A percentile compares a stretch with the other conserved stretches of the same genome.
Conservation (phyloP, 2,797 vertebrate species). For the Borostomias antarcticus region DNA sequence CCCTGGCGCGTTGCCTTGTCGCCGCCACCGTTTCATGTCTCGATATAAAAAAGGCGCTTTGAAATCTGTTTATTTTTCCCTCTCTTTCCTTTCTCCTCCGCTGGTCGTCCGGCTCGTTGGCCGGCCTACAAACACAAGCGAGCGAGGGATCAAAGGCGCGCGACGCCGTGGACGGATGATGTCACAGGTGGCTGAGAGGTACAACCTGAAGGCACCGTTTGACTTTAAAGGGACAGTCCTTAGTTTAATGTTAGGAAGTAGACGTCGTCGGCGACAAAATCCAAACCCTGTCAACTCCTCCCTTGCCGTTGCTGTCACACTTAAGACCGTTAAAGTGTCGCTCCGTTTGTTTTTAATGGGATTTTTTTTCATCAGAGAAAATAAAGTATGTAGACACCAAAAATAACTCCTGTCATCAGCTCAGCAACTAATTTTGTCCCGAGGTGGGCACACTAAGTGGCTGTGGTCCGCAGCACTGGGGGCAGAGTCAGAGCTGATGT, state of each 20-base stretch:
- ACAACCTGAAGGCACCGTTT: constrained; percentile 8
- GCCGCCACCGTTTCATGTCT: constrained; percentile 61
- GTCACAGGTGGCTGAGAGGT: constrained; percentile 52
- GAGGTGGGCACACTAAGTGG: too few species aligned
- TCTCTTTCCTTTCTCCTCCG: constrained; percentile 41
- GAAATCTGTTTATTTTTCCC: constrained; percentile 66
- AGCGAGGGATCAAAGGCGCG: constrained; percentile 45
- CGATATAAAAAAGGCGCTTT: constrained; percentile 58
- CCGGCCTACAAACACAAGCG: constrained; percentile 53
- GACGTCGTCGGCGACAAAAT: neutral
- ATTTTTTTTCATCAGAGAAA: too few species aligned
- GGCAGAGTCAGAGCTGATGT: neutral
- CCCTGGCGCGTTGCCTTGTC: constrained; percentile 55
- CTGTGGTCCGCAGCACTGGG: neutral
- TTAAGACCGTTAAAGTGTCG: too few species aligned
- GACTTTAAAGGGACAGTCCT: neutral
- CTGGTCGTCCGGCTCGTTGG: constrained; percentile 36
- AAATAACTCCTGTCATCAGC: neutral
- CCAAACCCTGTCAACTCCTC: neutral
- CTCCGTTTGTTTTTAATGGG: too few species aligned
- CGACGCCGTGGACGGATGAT: constrained; percentile 39
- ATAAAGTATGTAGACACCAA: neutral
- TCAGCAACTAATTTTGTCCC: neutral
- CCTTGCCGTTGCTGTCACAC: too few species aligned
- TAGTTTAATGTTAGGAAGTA: neutral